Base-by-base conservation (phyloP, 2,888 invertebrate species). In the Cerastis rubricosa region DNA sequence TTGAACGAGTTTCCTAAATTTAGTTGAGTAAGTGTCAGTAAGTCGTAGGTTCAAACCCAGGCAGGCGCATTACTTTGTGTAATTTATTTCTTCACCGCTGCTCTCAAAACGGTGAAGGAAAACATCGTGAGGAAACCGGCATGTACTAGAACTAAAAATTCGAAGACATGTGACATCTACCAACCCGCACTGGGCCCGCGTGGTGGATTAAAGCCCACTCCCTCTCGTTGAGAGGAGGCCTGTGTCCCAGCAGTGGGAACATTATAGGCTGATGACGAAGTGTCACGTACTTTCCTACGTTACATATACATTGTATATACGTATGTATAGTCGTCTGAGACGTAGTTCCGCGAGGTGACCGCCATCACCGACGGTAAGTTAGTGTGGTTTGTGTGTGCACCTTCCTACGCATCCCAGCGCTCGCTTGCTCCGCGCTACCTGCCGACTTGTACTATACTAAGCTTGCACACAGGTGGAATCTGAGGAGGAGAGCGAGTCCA, bases 401-500 rank as follows among this genome's bases (percentile, higher is more conserved):
- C 86, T 88, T 86, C 74, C 85, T 88, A 82, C 76, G 74, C 82
- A 85, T 25, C 80, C 78, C 40, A 72, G 64, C 68, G 83, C 82
- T 85, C 78, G 83, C 83, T 85, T 76, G 29, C 66, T 67, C 65
- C 75, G 78, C 76, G 75, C 63, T 71, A 67, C 9, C 68, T 51
- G 64, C 68, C 66, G 35, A 63, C 8, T n/a, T 43, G 29, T 85
- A 83, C 76, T 88, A 86, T 87, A 89, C 76, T 72, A 35, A 79
- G 74, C 78, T 86, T 85, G 76, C 76, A 81, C 79, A 85, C 91
- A 96, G 96, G 96, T 95, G 95, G 96, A 96, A 94, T 95, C 96
- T 45, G 96, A 96, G 77, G 95, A 95, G 74, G 95, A 95, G 83
- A 97, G 97, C 87, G 97, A 98, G 89, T 97, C 98, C 80, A 97